Conservation (phyloP, 2,113 vertebrate species). For the Gallinago jamesoni region DNA sequence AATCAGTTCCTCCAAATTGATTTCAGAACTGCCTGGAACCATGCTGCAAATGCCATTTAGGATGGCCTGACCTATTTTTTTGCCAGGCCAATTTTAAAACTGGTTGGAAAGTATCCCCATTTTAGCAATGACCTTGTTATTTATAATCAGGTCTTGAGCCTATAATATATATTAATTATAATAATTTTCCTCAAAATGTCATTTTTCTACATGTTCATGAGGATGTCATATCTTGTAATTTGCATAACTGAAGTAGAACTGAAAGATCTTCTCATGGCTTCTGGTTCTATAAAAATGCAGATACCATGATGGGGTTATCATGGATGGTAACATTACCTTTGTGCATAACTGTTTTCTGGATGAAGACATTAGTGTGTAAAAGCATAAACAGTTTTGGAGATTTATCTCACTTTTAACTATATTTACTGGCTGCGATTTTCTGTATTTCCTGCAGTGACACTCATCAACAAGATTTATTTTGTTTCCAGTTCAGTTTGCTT, state of each 20-base stretch:
- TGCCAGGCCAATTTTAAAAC: neutral
- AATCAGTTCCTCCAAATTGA: neutral
- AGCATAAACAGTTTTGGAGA: neutral
- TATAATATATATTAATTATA: neutral
- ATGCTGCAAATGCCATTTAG: neutral
- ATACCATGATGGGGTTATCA: neutral
- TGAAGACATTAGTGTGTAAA: neutral
- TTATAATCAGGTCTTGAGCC: neutral
- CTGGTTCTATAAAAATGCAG: neutral
- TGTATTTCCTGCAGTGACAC: neutral
- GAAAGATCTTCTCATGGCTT: neutral
- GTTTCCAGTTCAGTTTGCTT: neutral
- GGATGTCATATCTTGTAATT: neutral
- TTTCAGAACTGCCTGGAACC: neutral
- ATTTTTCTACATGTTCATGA: neutral
- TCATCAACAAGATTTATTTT: neutral
- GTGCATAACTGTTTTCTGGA: neutral
- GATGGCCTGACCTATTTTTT: constrained; percentile 26
- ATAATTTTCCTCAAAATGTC: neutral
- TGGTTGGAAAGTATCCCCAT: neutral
- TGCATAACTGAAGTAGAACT: neutral
- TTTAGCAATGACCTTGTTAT: constrained; percentile 23
- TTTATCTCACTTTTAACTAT: neutral
- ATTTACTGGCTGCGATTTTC: neutral
- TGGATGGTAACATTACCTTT: neutral